phyloP scores from a whole-genome alignment of 35 echinoderm and acorn worm genomes.

The Antedon bifida region DNA sequence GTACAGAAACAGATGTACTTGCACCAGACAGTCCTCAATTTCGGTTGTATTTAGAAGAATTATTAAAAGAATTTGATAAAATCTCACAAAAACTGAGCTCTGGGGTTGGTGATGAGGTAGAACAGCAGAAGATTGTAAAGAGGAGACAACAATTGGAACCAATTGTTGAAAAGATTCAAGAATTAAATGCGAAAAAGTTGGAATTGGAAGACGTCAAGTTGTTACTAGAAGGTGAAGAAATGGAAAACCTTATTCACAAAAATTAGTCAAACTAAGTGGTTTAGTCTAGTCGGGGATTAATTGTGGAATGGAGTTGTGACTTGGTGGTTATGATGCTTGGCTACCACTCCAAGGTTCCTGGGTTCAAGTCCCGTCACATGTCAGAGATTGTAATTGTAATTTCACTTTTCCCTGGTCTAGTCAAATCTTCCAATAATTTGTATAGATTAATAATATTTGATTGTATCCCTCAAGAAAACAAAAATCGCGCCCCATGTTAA shows the following conservation, averaged over 20 bases:
- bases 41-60: background rate
- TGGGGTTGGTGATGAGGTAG: background rate
- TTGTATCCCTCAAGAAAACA: too few species aligned
- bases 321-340: too few species aligned
- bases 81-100: background rate
- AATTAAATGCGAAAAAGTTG: constrained; percentile 9
- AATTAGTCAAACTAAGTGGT: background rate
- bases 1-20: background rate
- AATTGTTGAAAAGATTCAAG: constrained; percentile 28
- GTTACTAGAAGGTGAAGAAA: constrained; percentile 29
- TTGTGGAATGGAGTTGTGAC: too few species aligned
- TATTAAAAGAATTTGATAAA: background rate
- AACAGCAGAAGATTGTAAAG: constrained; percentile 14
- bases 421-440: background rate
- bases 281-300: too few species aligned
- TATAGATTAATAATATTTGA: too few species aligned
- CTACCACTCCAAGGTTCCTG: too few species aligned
- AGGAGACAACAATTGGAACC: constrained; percentile 13
- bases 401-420: too few species aligned
- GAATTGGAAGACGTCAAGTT: constrained; percentile 30
- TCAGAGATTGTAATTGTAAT: too few species aligned
- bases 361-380: too few species aligned
- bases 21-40: background rate
- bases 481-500: too few species aligned
- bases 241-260: too few species aligned